These are phyloP conservation scores for Mus spicilegus DNA, from an alignment of 2,113 vertebrate species.

Conservation along the genomic window DNA sequence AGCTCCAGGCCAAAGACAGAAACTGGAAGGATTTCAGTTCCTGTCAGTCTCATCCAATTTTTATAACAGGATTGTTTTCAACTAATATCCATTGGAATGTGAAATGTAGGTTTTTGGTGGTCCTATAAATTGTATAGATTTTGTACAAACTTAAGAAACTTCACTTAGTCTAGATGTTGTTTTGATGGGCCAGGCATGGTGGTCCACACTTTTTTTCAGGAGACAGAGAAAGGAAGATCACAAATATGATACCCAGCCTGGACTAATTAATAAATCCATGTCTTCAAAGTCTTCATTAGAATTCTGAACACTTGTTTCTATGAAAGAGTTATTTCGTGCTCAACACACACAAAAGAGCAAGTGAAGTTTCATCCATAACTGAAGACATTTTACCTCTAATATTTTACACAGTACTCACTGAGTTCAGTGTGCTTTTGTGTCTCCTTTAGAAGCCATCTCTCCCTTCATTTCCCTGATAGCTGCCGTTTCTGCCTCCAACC, in stretches of 20 bases:
- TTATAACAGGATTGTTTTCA: constrained; percentile 44
- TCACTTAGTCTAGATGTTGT: neutral
- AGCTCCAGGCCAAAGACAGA: no score
- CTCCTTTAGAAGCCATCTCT: neutral
- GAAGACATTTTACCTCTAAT: neutral
- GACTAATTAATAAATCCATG: neutral
- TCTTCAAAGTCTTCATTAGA: neutral
- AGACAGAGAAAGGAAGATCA: neutral
- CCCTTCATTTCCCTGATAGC: neutral
- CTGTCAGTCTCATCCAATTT: neutral
- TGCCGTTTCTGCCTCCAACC: neutral
- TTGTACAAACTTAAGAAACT: constrained; percentile 48
- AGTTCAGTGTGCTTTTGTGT: neutral
- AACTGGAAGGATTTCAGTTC: no score
- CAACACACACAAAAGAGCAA: constrained; percentile 15
- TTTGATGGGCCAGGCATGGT: neutral
- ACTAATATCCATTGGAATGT: neutral
- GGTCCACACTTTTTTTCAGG: neutral
- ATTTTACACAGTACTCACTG: neutral
- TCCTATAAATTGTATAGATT: neutral
- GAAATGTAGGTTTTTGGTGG: neutral
- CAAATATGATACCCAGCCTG: neutral
- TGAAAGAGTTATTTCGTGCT: constrained; percentile 36
- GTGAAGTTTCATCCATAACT: neutral
- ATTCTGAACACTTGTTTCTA: neutral